phyloP scores from a whole-genome alignment of 2,113 vertebrate genomes.

The Oncorhynchus gorbuscha region DNA sequence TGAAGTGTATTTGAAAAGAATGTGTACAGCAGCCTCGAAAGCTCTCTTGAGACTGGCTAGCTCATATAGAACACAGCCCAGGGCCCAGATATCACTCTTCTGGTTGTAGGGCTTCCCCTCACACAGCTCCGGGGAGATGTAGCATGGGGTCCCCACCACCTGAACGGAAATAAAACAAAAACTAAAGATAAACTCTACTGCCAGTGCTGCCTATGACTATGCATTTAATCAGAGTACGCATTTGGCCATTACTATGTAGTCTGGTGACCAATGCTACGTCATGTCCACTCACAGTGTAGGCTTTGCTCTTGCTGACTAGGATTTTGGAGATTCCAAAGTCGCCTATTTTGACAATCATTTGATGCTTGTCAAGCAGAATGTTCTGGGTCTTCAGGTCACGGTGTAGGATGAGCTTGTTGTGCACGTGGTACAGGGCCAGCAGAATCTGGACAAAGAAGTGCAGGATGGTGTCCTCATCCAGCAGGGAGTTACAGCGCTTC shows the following conservation, averaged over 20 bases:
- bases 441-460: conserved; percentile 98
- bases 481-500: conserved; percentile 93
- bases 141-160: conserved; percentile 97
- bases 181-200: background rate
- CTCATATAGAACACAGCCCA: conserved; percentile 96
- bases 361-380: conserved; percentile 95
- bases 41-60: conserved; percentile 97
- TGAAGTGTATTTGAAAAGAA: background rate
- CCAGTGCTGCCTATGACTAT: background rate
- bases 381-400: conserved; percentile 98
- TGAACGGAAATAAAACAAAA: conserved; percentile 46
- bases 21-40: conserved; percentile 90
- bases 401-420: conserved; percentile 96
- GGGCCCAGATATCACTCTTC: conserved; percentile 98
- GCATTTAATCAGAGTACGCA: background rate
- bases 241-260: background rate
- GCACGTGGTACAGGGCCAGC: conserved; percentile 92
- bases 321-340: conserved; percentile 99
- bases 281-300: conserved; percentile 84
- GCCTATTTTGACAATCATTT: conserved; percentile 95
- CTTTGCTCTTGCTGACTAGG: conserved; percentile 98
- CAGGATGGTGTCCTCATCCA: conserved; percentile 96
- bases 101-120: conserved; percentile 99
- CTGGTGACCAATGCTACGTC: background rate
- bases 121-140: conserved; percentile 97